A percentile compares a stretch with the other conserved stretches of the same genome.
Evolutionary conservation across 2,797 vertebrate genomes (phyloP).

Genomic region (Toxotes lorentzi): DNA sequence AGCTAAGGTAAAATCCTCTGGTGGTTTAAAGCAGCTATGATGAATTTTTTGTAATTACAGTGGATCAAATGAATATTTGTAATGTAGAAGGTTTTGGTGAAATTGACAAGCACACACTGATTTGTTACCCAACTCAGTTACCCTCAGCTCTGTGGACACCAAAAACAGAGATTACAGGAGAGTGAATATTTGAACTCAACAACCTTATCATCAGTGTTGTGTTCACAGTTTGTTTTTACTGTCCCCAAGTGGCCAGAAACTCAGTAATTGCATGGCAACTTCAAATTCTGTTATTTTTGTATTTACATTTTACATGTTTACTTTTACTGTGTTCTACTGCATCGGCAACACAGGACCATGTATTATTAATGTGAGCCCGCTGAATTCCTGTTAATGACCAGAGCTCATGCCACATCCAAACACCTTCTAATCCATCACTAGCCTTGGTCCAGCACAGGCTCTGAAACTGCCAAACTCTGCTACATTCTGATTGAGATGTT

Average conservation of each 20-base stretch:
- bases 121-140: not conserved
- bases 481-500: constrained; percentile 29
- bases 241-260: not conserved
- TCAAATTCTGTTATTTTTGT: not conserved
- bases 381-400: constrained; percentile 37
- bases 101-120: not conserved
- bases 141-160: not conserved
- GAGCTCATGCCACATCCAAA: constrained; percentile 36
- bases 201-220: too few relatives aligned
- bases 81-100: not conserved
- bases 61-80: not conserved
- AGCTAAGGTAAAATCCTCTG: not conserved
- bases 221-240: not conserved
- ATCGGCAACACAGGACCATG: not conserved
- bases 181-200: too few relatives aligned
- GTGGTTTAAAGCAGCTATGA: not conserved
- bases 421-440: constrained; percentile 60
- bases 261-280: not conserved
- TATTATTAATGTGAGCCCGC: constrained; percentile 17
- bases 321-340: constrained; percentile 5
- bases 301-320: constrained; percentile 24
- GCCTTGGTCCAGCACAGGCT: not conserved
- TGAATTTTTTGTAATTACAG: not conserved
- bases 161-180: not conserved
- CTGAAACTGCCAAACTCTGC: constrained; percentile 16